These are phyloP conservation scores for Mallotus villosus DNA, from an alignment of 2,797 vertebrate species.

Conservation along the genomic window DNA sequence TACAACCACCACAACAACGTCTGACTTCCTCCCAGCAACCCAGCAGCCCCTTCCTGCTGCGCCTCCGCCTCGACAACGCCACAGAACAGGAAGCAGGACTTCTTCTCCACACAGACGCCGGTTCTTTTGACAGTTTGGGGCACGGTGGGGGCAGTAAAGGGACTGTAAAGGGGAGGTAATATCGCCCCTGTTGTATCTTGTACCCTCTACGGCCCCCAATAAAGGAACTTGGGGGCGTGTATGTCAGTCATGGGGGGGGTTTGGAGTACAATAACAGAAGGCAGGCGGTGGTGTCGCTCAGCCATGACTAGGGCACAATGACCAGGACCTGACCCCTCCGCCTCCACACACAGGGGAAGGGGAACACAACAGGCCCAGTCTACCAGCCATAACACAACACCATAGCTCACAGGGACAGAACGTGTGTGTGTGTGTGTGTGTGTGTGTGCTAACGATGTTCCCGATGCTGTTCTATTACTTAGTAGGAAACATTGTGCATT, in stretches of 20 bases:
- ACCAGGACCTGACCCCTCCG: slow-evolving; percentile 72
- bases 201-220: slow-evolving; percentile 59
- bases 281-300: slow-evolving; percentile 76
- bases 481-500: background rate
- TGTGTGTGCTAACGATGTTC: slow-evolving; percentile 3
- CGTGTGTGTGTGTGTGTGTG: slow-evolving; percentile 25
- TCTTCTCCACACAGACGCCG: background rate
- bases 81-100: slow-evolving; percentile 15
- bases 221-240: slow-evolving; percentile 67
- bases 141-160: slow-evolving; percentile 30
- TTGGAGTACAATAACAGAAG: slow-evolving; percentile 70
- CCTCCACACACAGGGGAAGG: slow-evolving; percentile 56
- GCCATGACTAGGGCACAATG: slow-evolving; percentile 76
- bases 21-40: slow-evolving; percentile 39
- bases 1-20: slow-evolving; percentile 37
- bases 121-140: slow-evolving; percentile 36
- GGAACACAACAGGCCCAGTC: slow-evolving; percentile 12
- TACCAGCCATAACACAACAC: slow-evolving; percentile 56
- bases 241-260: slow-evolving; percentile 66
- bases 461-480: background rate
- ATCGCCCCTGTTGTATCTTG: slow-evolving; percentile 53
- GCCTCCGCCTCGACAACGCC: slow-evolving; percentile 3
- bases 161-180: slow-evolving; percentile 51
- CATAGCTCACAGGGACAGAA: slow-evolving; percentile 1
- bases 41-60: slow-evolving; percentile 42